Evolutionary conservation across 2,113 vertebrate species (phyloP).

Genomic region (Hydrochoerus hydrochaeris): DNA sequence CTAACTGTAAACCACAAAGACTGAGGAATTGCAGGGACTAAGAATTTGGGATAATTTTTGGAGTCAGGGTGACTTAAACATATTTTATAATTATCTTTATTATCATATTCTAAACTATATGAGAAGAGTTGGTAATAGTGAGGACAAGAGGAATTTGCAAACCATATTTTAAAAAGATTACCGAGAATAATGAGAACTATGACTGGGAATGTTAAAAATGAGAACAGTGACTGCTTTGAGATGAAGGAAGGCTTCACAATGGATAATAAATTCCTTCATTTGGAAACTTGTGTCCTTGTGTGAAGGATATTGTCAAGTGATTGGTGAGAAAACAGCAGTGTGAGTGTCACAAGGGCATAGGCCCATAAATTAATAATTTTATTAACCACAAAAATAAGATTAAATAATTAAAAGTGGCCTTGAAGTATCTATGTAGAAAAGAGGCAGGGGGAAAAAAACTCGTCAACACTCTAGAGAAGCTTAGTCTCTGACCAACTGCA

Average conservation of each 20-base stretch:
- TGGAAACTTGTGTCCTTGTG: not conserved
- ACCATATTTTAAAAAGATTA: constrained; percentile 10
- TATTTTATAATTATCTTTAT: constrained; percentile 11
- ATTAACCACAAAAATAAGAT: not conserved
- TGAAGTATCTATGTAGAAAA: not conserved
- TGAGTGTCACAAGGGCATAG: not conserved
- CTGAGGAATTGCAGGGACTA: not conserved
- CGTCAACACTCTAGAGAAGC: not conserved
- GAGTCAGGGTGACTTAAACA: not conserved
- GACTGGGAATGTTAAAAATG: not conserved
- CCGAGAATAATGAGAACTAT: constrained; percentile 20
- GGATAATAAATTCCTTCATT: not conserved
- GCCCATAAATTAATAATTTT: not conserved
- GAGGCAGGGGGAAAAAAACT: not conserved
- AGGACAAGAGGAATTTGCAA: constrained; percentile 27
- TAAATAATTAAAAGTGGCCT: constrained; percentile 13
- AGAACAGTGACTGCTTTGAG: not conserved
- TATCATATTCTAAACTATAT: constrained; percentile 17
- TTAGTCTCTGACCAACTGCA: not conserved
- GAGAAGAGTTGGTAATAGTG: constrained; percentile 25
- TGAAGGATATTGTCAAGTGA: not conserved
- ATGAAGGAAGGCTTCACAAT: not conserved
- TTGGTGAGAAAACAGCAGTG: not conserved
- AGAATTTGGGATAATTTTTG: not conserved
- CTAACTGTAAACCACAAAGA: not conserved